Base-by-base conservation (phyloP, 2,888 invertebrate species). In the Synanthedon andrenaeformis region DNA sequence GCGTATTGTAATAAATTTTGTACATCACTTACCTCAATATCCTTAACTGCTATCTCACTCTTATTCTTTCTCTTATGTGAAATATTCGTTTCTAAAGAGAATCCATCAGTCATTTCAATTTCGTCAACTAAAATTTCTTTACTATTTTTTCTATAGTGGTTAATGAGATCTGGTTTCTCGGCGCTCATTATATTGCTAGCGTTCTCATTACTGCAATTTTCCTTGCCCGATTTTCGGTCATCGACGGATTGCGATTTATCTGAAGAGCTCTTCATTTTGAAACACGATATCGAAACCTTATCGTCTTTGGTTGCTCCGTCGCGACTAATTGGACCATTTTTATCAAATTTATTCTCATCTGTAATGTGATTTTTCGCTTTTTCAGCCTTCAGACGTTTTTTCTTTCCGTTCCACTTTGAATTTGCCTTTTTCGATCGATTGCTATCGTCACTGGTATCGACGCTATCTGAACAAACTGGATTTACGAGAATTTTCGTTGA, bases 401-500 rank as follows among this genome's bases (percentile, higher is more conserved):
- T 87, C 74, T 85, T 87, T 51, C 78, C 83, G 62, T 83, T 85
- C 85, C 86, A 85, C 63, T 83, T 85, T 13, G 74, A 67, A 54
- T 65, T 76, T 52, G 70, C 64, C 57, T 73, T 73, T 67, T 80
- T 82, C 54, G 79, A 76, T 59, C 74, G 75, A 72, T 76, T 74
- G 59, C 83, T 84, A 57, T 87, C 87, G 60, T 86, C 85, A 56
- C 85, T 85, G 19, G 80, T 80, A 49, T 71, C 76, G 4, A 83
- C 61, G 59, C 71, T 78, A 57, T 87, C 88, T n/a, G 81, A 75
- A 58, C 84, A 86, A 51, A 79, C 84, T 19, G 88, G 87, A 62
- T 88, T 88, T 41, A 86, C 87, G 59, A 85, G 70, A 60, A 88
- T 88, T 72, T 87, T 88, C 51, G 88, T 88, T 54, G 87, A 85